Evolutionary conservation across 2,113 vertebrate genomes (phyloP), one percentile per base, ranked within the genome.

Genomic region (Potamarius usumacintae): DNA sequence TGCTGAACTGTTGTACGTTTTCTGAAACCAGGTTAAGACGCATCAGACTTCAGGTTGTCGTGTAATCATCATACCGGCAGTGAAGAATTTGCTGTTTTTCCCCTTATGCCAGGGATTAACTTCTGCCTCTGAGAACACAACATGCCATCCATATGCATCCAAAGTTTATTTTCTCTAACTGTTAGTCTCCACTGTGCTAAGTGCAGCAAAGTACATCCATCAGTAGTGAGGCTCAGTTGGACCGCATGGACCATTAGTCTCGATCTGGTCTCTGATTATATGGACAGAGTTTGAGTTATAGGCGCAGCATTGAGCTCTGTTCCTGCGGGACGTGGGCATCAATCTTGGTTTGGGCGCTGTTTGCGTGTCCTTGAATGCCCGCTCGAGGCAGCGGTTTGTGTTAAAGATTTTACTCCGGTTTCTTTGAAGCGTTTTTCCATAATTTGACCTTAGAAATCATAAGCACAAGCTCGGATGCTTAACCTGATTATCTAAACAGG

Each of bases 211-310:
- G 83, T 74, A 85, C 82, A 67, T 63, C 78, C 77, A 83, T 90
- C 83, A 69, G 72, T 79, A 85, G 53, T 17, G 25, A 57, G 79
- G 48, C 86, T 57, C 34, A n/a, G 79, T n/a, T 79, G 79, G 48
- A 57, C 65, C 69, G n/a, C 86, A 83, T 63, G 63, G 82, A 82
- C 78, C 65, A 88, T 86, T 90, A 84, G 86, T 89, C 88, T 87
- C 72, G 34, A 82, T 85, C 86, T 69, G 22, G 25, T 27, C 80
- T 89, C 17, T 55, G 76, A 87, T 87, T 87, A 85, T 58, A 67
- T 18, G 30, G 77, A 87, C 85, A 81, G 83, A 1, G 74, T 67
- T 72, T 79, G 88, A 89, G 90, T 89, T 83, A 87, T 86, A 69
- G 76, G 71, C 67, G 58, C 67, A 69, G 69, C 67, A 82, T 34